Percentiles rank a stretch among this genome's conserved stretches.
These are phyloP conservation scores for Pycnonotus jocosus DNA, from an alignment of 2,113 vertebrate species.

Conservation along the genomic window DNA sequence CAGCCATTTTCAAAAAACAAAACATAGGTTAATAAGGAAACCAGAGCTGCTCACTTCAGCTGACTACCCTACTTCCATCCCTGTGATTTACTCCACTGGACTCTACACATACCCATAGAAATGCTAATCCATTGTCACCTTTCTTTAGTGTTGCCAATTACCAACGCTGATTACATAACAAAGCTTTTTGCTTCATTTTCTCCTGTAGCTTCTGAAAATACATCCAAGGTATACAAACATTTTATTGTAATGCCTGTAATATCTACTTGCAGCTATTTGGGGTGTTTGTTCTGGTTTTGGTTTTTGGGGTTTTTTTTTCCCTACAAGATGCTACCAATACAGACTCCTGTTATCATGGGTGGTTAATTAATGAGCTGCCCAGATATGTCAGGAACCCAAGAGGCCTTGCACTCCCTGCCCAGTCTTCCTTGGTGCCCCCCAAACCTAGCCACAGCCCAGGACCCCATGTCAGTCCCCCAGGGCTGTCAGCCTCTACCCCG, in stretches of 20 bases:
- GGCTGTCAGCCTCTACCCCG: neutral
- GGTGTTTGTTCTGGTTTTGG: rapidly evolving
- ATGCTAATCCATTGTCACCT: rapidly evolving
- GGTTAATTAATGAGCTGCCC: neutral
- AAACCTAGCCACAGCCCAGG: neutral
- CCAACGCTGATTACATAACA: neutral
- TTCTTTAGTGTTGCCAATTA: neutral
- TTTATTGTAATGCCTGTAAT: neutral
- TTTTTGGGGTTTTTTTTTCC: neutral
- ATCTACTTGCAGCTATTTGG: neutral
- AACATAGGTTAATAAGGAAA: neutral
- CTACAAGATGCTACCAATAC: neutral
- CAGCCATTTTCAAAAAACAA: neutral
- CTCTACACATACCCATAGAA: neutral
- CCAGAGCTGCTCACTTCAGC: neutral
- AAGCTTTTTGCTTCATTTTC: neutral
- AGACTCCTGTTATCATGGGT: neutral
- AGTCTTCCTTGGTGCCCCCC: neutral
- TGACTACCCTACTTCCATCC: neutral
- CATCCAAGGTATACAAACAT: neutral
- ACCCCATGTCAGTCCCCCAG: neutral
- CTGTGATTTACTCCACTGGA: neutral
- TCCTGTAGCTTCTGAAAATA: neutral
- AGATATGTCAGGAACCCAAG: neutral
- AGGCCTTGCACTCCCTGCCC: neutral